Evolutionary conservation across 2,888 invertebrate genomes (phyloP).

Genomic region (Platycnemis pennipes): DNA sequence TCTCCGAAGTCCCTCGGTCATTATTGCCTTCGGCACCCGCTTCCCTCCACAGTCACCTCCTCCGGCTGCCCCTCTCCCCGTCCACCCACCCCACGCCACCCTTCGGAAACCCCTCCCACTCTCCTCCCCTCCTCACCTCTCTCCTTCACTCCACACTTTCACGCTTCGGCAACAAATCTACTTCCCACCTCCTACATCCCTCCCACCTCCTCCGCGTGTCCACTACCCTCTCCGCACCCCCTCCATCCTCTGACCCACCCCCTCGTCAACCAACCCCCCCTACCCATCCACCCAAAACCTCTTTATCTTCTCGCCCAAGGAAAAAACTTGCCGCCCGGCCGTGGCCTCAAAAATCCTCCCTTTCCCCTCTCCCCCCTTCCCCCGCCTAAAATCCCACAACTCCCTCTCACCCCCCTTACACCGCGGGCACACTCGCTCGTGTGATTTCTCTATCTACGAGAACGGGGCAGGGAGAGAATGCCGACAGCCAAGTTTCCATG

Average conservation of each 20-base stretch:
- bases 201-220: background rate
- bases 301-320: constrained; percentile 35
- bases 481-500: constrained; percentile 47
- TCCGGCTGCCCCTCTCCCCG: background rate
- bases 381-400: background rate
- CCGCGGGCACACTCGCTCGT: background rate
- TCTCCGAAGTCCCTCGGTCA: constrained; percentile 21
- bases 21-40: constrained; percentile 32
- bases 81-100: background rate
- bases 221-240: background rate
- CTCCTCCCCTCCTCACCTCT: background rate
- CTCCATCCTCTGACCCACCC: background rate
- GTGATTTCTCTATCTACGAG: constrained; percentile 37
- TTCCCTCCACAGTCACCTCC: background rate
- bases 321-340: constrained; percentile 28
- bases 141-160: constrained; percentile 51
- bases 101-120: background rate
- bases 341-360: no score
- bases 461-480: background rate
- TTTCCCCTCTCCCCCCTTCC: background rate
- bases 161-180: constrained; percentile 63
- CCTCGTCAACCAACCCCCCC: background rate
- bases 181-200: constrained; percentile 18
- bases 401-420: background rate
- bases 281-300: constrained; percentile 6